A percentile compares a stretch with the other conserved stretches of the same genome.
Evolutionary conservation across 2,888 invertebrate genomes (phyloP).

Genomic region (Digitonthophagus gazella): DNA sequence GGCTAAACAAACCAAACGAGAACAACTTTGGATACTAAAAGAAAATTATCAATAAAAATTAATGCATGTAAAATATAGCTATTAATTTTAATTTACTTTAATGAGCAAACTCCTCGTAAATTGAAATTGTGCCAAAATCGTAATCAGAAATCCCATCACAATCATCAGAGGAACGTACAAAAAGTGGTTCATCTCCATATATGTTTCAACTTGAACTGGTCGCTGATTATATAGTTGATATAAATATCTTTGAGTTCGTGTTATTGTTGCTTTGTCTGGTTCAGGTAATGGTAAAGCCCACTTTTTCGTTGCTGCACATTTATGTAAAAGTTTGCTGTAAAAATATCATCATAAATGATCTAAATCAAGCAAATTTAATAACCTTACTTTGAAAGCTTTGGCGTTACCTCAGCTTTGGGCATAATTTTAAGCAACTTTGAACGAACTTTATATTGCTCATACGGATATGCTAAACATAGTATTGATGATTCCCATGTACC

Average conservation of each 20-base stretch:
- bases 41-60: background rate
- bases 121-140: constrained; percentile 58
- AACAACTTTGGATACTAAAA: constrained; percentile 55
- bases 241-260: constrained; percentile 75
- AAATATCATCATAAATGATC: constrained; percentile 1
- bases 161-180: constrained; percentile 54
- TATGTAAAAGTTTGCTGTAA: constrained; percentile 29
- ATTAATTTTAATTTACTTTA: constrained; percentile 51
- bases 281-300: constrained; percentile 71
- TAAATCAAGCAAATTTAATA: constrained; percentile 37
- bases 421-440: constrained; percentile 62
- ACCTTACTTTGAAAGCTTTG: constrained; percentile 44
- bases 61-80: constrained; percentile 6
- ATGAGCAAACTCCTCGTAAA: constrained; percentile 66
- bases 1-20: constrained; percentile 67
- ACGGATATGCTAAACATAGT: constrained; percentile 64
- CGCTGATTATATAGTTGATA: constrained; percentile 66
- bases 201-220: constrained; percentile 78
- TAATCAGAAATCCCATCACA: constrained; percentile 62
- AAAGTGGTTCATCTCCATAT: constrained; percentile 55
- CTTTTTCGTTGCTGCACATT: constrained; percentile 27
- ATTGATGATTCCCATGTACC: constrained; percentile 91
- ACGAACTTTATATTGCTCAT: constrained; percentile 65
- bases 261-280: constrained; percentile 76
- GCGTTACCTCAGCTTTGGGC: constrained; percentile 59